Evolutionary conservation across 2,888 invertebrate genomes (phyloP).

Genomic region (Crossocerus cetratus): DNA sequence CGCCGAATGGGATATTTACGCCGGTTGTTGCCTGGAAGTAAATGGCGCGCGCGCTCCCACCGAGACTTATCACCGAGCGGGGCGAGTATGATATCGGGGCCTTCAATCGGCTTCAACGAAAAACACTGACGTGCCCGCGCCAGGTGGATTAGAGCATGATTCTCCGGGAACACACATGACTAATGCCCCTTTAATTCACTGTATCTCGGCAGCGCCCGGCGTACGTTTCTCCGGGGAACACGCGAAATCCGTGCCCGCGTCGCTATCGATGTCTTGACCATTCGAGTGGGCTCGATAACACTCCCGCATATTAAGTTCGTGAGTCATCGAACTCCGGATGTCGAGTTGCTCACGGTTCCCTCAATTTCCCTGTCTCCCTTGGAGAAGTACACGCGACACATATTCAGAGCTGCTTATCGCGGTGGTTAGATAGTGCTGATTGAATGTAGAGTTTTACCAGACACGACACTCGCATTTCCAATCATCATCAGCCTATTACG

Average conservation of each 20-base stretch:
- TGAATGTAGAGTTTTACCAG: slow-evolving; percentile 44
- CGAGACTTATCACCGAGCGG: slow-evolving; percentile 31
- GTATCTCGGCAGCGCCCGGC: slow-evolving; percentile 1
- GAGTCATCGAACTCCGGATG: slow-evolving; percentile 24
- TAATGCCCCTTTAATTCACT: slow-evolving; percentile 3
- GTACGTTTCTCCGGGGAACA: slow-evolving; percentile 27
- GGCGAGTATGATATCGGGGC: not conserved
- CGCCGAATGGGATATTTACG: no score
- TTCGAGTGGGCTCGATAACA: slow-evolving; percentile 38
- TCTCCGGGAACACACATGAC: not conserved
- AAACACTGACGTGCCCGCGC: not conserved
- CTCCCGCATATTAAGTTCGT: slow-evolving; percentile 30
- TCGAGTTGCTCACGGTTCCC: not conserved
- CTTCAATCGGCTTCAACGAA: not conserved
- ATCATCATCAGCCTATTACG: slow-evolving; percentile 33
- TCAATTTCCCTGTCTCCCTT: not conserved
- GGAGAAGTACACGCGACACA: no score
- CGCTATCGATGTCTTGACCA: slow-evolving; percentile 1
- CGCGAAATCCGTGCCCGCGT: slow-evolving; percentile 12
- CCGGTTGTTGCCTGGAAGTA: no score
- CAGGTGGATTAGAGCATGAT: not conserved
- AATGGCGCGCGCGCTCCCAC: not conserved
- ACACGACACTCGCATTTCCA: slow-evolving; percentile 51
- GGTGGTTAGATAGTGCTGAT: slow-evolving; percentile 52
- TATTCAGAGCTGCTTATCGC: not conserved